A percentile compares a stretch with the other conserved stretches of the same genome.
These are phyloP conservation scores for Frankliniella fusca DNA, from an alignment of 2,888 invertebrate genomes.

Conservation along the genomic window DNA sequence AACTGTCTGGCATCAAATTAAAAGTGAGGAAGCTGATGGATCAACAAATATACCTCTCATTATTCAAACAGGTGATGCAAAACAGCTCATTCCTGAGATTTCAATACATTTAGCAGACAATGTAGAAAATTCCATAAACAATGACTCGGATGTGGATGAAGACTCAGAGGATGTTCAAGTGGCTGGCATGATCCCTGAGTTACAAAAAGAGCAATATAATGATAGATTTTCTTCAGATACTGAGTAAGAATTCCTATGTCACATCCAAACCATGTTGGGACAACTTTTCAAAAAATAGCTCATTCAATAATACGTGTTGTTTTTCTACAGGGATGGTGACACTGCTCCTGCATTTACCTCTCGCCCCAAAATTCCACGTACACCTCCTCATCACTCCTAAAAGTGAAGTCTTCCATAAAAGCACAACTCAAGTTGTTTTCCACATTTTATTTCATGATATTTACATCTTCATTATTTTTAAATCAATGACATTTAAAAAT, in stretches of 20 bases:
- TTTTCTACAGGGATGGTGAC: neutral
- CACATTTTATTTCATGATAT: too few species aligned
- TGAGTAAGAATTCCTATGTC: neutral
- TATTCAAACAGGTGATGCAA: too few species aligned
- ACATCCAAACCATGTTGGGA: neutral
- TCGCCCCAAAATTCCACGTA: constrained; percentile 3
- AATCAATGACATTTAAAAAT: too few species aligned
- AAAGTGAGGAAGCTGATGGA: neutral
- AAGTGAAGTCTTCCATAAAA: too few species aligned
- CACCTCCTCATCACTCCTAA: neutral
- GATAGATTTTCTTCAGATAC: neutral
- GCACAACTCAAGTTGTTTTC: too few species aligned
- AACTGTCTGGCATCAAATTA: neutral
- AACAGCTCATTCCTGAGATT: neutral
- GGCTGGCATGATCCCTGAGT: neutral
- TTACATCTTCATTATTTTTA: too few species aligned
- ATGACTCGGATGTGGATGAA: neutral
- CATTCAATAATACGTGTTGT: neutral
- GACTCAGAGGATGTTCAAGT: constrained; percentile 4
- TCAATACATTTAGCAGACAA: neutral
- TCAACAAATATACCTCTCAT: too few species aligned
- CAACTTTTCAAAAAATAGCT: neutral
- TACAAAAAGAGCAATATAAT: neutral
- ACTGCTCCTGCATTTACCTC: neutral
- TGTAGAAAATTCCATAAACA: neutral